These are phyloP conservation scores for Trichomalopsis sarcophagae DNA, from an alignment of 1,140 invertebrate species.

Conservation along the genomic window DNA sequence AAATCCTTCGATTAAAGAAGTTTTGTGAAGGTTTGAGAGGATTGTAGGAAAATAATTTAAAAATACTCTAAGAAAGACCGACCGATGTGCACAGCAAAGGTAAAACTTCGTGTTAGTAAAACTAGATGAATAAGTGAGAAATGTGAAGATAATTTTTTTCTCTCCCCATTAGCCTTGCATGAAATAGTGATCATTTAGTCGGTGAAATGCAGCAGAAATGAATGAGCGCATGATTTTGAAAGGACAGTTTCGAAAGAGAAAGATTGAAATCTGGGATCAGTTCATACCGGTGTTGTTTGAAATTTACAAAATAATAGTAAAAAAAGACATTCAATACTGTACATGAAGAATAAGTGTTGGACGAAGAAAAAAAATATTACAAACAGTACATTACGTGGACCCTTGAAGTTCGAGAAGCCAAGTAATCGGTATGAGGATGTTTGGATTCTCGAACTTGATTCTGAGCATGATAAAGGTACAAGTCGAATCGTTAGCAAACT, in stretches of 20 bases:
- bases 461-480: background rate
- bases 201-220: conserved; percentile 63
- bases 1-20: conserved; percentile 36
- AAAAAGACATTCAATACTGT: background rate
- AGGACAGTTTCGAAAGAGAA: conserved; percentile 43
- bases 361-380: conserved; percentile 11
- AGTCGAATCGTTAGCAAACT: background rate
- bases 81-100: conserved; percentile 51
- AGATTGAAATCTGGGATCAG: conserved; percentile 41
- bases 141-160: conserved; percentile 24
- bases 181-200: conserved; percentile 53
- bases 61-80: conserved; percentile 14
- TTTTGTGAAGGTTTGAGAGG: conserved; percentile 6
- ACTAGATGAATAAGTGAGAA: conserved; percentile 7
- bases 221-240: conserved; percentile 61
- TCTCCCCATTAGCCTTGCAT: conserved; percentile 29
- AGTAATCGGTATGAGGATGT: background rate
- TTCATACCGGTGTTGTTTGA: conserved; percentile 41
- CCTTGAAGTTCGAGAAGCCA: conserved; percentile 15
- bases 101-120: conserved; percentile 31
- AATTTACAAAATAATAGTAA: background rate
- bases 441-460: conserved; percentile 14
- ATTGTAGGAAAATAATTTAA: conserved; percentile 8
- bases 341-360: background rate
- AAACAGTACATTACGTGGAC: background rate